These are phyloP conservation scores for Pseudococcus viburni DNA, from an alignment of 2,888 invertebrate genomes.

Conservation along the genomic window DNA sequence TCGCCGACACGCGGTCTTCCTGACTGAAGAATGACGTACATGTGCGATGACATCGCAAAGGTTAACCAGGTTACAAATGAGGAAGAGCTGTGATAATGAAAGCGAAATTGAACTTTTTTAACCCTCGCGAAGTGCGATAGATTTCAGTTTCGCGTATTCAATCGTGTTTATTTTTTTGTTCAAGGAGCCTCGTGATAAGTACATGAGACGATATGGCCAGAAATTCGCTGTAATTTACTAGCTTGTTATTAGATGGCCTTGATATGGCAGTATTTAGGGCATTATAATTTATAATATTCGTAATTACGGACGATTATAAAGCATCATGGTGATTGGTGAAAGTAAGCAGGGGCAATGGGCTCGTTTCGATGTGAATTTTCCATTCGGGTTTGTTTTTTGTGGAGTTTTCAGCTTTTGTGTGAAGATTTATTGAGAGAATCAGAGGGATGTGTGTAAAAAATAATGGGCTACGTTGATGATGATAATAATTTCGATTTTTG, in stretches of 20 bases:
- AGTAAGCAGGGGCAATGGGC: neutral
- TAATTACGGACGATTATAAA: neutral
- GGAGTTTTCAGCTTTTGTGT: no score
- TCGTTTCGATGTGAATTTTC: neutral
- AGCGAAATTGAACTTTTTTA: constrained; percentile 35
- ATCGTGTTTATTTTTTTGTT: neutral
- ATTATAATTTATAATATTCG: constrained; percentile 43
- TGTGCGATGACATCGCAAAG: constrained; percentile 12
- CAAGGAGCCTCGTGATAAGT: neutral
- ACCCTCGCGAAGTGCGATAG: neutral
- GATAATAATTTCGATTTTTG: no score
- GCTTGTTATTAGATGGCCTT: constrained; percentile 33
- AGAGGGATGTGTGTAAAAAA: no score
- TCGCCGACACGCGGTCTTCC: neutral
- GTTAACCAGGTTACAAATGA: constrained; percentile 13
- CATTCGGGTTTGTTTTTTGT: neutral
- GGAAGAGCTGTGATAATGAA: constrained; percentile 6
- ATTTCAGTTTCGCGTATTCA: neutral
- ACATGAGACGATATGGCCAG: neutral
- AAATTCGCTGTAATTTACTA: constrained; percentile 21
- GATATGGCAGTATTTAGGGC: constrained; percentile 50
- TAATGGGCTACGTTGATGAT: no score
- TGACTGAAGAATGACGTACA: neutral
- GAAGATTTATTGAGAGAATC: no score
- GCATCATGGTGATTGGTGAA: neutral